Evolutionary conservation across 2,113 vertebrate genomes (phyloP).

Genomic region (Lutjanus erythropterus): DNA sequence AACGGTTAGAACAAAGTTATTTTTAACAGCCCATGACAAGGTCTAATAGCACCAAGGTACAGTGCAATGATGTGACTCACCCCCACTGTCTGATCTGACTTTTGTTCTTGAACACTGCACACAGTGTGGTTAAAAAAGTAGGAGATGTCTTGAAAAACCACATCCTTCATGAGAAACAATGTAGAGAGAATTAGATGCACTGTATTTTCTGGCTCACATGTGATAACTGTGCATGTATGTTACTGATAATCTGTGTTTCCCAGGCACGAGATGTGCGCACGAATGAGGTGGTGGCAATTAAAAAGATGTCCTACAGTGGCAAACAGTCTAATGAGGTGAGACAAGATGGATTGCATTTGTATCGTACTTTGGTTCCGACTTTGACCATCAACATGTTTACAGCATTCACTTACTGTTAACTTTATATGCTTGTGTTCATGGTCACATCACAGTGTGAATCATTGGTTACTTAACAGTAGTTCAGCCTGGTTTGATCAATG

Average conservation of each 20-base stretch:
- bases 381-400: background rate
- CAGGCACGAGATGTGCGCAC: constrained; percentile 97
- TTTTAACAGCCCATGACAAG: background rate
- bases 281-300: constrained; percentile 99
- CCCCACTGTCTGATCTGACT: background rate
- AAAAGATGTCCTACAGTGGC: constrained; percentile 99
- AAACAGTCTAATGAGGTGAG: constrained; percentile 98
- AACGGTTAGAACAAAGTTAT: background rate
- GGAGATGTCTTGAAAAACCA: constrained; percentile 7
- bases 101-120: background rate
- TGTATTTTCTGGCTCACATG: background rate
- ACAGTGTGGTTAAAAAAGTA: background rate
- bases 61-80: constrained; percentile 8
- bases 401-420: background rate
- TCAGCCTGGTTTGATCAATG: background rate
- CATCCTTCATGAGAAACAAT: background rate
- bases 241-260: constrained; percentile 15
- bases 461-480: background rate
- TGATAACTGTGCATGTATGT: constrained; percentile 4
- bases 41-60: background rate
- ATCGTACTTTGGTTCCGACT: background rate
- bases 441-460: background rate
- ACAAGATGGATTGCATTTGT: background rate
- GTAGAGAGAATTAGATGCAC: background rate
- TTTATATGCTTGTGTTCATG: background rate